Evolutionary conservation across 2,888 invertebrate species (phyloP).

Genomic region (Sminthurinus aureus): DNA sequence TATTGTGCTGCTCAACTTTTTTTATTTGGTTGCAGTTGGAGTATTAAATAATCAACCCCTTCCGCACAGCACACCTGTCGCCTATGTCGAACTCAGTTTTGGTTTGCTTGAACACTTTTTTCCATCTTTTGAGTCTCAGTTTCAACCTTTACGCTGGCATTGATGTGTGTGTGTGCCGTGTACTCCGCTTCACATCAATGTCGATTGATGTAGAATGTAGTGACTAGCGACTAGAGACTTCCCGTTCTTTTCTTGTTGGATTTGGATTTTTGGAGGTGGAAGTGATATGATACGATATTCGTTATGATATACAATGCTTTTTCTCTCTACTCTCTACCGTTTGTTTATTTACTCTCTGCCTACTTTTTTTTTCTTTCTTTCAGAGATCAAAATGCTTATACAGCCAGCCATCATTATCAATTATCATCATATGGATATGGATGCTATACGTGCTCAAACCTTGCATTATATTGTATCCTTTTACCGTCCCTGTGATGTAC

Average conservation of each 20-base stretch:
- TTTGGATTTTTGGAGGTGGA: background rate
- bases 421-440: too few relatives aligned
- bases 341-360: constrained; percentile 2
- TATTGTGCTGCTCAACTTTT: background rate
- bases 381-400: constrained; percentile 4
- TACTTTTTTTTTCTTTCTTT: background rate
- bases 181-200: background rate
- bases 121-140: background rate
- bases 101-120: background rate
- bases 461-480: too few relatives aligned
- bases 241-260: background rate
- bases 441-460: too few relatives aligned
- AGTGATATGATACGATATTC: too few relatives aligned
- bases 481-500: too few relatives aligned
- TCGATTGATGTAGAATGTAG: too few relatives aligned
- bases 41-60: constrained; percentile 29
- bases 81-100: constrained; percentile 10
- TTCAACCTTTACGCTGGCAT: too few relatives aligned
- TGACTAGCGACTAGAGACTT: too few relatives aligned
- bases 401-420: too few relatives aligned
- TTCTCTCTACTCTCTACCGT: background rate
- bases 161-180: too few relatives aligned
- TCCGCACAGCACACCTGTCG: constrained; percentile 22
- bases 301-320: background rate
- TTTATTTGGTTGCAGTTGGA: background rate